Base-by-base conservation (phyloP, 2,888 invertebrate species). In the Parnassius mnemosyne region DNA sequence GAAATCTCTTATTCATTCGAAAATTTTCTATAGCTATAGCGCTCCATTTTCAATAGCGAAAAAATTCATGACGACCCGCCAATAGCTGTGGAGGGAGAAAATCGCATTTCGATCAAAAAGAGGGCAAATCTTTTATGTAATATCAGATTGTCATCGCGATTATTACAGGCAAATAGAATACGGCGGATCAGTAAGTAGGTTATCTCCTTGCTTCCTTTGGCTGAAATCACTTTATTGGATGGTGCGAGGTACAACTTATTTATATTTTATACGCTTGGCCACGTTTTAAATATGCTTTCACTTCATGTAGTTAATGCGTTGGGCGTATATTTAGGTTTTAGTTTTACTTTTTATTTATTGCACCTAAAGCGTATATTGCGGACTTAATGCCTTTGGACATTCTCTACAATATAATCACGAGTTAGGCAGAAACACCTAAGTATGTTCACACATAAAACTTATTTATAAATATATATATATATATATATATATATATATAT, bases 111-210 rank as follows among this genome's bases (percentile, higher is more conserved):
- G 86, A 89, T 89, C 87, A 84, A 85, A 86, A 83, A 87, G 89
- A 89, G 89, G 89, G 88, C 84, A 90, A 90, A 90, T 89, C 90
- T 91, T 91, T 91, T 91, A 89, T 90, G 89, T 89, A 89, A 89
- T 90, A 91, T 89, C 84, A 90, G 89, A 91, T 91, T 89, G 91
- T 91, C 91, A 91, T 90, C 89, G 90, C 89, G 89, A 90, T 90
- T 91, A 91, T 91, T 90, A 90, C 87, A 89, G 88, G 89, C 87
- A 90, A 91, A 91, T 91, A 90, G 91, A 90, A 90, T 89, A 89
- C 89, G 85, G 81, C 83, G 85, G 87, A 87, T 88, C 90, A 83
- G 85, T 90, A 91, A 91, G 87, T 89, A 86, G 91, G 90, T 91
- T 91, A 91, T 89, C 88, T 84, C 75, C 84, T 81, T 83, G 84